Evolutionary conservation across 1,140 invertebrate genomes (phyloP).

Genomic region (Ptiloglossa arizonensis): DNA sequence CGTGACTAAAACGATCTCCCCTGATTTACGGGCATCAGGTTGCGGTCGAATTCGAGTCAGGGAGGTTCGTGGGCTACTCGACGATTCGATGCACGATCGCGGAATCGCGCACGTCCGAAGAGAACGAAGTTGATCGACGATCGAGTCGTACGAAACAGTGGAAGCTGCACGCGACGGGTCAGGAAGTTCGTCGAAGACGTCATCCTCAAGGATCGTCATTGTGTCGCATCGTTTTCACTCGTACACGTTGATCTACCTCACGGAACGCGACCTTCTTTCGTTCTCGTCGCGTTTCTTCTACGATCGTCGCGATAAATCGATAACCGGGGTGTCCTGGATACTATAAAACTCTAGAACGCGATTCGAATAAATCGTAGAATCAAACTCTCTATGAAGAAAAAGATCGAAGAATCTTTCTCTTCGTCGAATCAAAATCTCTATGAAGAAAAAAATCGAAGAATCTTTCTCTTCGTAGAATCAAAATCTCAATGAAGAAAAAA

Average conservation of each 20-base stretch:
- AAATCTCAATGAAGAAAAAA: too few species aligned
- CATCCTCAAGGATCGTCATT: constrained; percentile 1
- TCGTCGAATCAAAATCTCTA: too few species aligned
- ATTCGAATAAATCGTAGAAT: not conserved
- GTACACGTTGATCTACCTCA: not conserved
- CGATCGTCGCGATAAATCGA: not conserved
- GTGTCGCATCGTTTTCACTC: constrained; percentile 15
- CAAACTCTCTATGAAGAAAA: not conserved
- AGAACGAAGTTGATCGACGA: constrained; percentile 22
- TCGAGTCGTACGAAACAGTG: not conserved
- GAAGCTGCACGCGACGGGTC: constrained; percentile 24
- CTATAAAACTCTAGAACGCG: not conserved
- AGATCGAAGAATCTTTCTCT: too few species aligned
- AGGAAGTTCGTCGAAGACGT: constrained; percentile 17
- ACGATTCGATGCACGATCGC: constrained; percentile 9
- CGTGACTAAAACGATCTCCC: not conserved
- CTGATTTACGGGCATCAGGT: not conserved
- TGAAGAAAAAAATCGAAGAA: too few species aligned
- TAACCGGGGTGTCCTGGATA: not conserved
- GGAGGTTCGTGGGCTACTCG: not conserved
- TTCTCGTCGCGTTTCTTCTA: too few species aligned
- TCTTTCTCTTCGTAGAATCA: too few species aligned
- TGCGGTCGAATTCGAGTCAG: constrained; percentile 5
- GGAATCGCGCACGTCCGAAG: not conserved
- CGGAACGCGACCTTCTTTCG: not conserved